Evolutionary conservation across 1,140 invertebrate genomes (phyloP).

Genomic region (Riptortus pedestris): DNA sequence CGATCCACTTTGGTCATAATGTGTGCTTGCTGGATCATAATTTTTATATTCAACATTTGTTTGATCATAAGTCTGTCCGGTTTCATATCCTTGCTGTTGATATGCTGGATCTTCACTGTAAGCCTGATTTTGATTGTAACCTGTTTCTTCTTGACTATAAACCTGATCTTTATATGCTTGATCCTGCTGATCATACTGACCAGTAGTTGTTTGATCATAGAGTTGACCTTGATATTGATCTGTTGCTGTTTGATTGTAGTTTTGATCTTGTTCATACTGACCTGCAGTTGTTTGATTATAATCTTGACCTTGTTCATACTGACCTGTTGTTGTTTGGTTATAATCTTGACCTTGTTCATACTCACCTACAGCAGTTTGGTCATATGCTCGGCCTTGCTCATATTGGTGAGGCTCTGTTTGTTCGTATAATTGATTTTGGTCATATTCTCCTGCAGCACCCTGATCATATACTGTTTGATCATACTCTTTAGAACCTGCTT

Average conservation of each 20-base stretch:
- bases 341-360: slow-evolving; percentile 1
- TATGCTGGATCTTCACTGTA: neutral
- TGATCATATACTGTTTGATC: too few species aligned
- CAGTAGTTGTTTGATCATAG: too few species aligned
- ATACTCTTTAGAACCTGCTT: too few species aligned
- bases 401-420: neutral
- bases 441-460: neutral
- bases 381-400: neutral
- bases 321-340: neutral
- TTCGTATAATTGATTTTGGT: neutral
- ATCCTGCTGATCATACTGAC: too few species aligned
- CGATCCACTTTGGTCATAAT: neutral
- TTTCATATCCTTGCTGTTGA: neutral
- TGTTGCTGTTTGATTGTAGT: neutral
- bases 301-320: slow-evolving; percentile 8
- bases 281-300: neutral
- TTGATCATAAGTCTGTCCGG: slow-evolving; percentile 3
- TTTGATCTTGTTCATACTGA: slow-evolving; percentile 9
- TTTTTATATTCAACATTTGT: neutral
- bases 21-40: neutral
- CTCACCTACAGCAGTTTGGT: neutral
- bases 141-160: neutral
- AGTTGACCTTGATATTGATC: neutral
- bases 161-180: neutral
- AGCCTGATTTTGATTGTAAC: neutral